Evolutionary conservation across 1,140 invertebrate species (phyloP).

Genomic region (Oreohelix idahoensis): DNA sequence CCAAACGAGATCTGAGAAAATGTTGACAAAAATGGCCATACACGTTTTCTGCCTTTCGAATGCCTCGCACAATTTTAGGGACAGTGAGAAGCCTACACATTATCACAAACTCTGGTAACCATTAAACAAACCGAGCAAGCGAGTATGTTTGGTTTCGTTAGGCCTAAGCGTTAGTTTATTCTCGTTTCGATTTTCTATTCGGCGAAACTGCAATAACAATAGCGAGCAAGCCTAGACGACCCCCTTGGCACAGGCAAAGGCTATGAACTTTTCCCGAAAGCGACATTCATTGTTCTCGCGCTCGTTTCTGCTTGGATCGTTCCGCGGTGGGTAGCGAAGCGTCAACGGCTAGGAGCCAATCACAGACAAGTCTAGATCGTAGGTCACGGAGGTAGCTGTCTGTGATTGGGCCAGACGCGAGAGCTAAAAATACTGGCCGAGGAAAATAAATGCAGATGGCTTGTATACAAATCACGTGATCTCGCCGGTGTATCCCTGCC

Average conservation of each 20-base stretch:
- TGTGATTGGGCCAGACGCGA: conserved; percentile 6
- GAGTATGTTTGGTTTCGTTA: background rate
- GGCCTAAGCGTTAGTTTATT: background rate
- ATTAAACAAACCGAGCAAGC: background rate
- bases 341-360: conserved; percentile 7
- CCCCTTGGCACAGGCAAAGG: conserved; percentile 3
- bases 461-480: conserved; percentile 18
- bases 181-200: conserved; percentile 17
- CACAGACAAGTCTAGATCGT: conserved; percentile 5
- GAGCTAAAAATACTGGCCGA: conserved; percentile 21
- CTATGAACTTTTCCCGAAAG: conserved; percentile 27
- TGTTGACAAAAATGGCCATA: too few species aligned
- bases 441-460: conserved; percentile 24
- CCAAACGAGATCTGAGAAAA: too few species aligned
- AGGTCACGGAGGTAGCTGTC: conserved; percentile 11
- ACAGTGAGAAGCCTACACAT: too few species aligned
- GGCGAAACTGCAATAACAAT: background rate
- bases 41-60: too few species aligned
- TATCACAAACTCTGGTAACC: background rate
- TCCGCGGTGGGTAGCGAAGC: conserved; percentile 31
- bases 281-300: conserved; percentile 19
- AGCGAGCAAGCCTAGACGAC: conserved; percentile 3
- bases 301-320: conserved; percentile 32
- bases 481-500: conserved; percentile 17
- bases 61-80: too few species aligned